These are phyloP conservation scores for Pegoplata infirma DNA, from an alignment of 2,888 invertebrate genomes.

Conservation along the genomic window DNA sequence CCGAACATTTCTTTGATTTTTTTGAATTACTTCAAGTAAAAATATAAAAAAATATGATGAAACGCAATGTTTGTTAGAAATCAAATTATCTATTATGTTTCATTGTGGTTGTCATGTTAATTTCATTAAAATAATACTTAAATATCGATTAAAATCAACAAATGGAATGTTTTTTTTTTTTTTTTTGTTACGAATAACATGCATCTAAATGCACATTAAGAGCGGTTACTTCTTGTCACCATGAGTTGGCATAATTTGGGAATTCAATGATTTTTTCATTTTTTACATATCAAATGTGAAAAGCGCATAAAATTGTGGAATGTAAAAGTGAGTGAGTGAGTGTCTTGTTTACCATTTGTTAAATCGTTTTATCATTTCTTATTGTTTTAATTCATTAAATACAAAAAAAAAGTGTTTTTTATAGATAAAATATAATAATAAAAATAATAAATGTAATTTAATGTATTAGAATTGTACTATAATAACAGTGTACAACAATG, in stretches of 20 bases:
- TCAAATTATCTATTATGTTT: neutral
- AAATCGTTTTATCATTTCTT: slow-evolving; percentile 14
- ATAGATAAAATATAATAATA: too few species aligned
- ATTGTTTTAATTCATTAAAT: neutral
- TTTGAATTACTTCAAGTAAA: neutral
- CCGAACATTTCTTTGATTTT: neutral
- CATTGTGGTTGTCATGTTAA: slow-evolving; percentile 24
- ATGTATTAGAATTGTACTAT: too few species aligned
- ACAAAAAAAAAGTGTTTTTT: too few species aligned
- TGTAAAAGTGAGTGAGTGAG: neutral
- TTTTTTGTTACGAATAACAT: neutral
- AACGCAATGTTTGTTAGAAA: neutral
- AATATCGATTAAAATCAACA: slow-evolving; percentile 7
- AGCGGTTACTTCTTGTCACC: neutral
- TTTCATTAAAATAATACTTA: slow-evolving; percentile 21
- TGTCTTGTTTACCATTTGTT: neutral
- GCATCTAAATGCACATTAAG: neutral
- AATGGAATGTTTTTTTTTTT: neutral
- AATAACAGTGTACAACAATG: too few species aligned
- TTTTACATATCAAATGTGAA: too few species aligned
- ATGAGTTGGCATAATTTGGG: neutral
- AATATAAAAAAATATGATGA: neutral
- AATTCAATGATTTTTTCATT: neutral
- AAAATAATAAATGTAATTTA: too few species aligned
- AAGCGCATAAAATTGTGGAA: neutral